These are phyloP conservation scores for Dryobota labecula DNA, from an alignment of 2,888 invertebrate genomes.

Conservation along the genomic window DNA sequence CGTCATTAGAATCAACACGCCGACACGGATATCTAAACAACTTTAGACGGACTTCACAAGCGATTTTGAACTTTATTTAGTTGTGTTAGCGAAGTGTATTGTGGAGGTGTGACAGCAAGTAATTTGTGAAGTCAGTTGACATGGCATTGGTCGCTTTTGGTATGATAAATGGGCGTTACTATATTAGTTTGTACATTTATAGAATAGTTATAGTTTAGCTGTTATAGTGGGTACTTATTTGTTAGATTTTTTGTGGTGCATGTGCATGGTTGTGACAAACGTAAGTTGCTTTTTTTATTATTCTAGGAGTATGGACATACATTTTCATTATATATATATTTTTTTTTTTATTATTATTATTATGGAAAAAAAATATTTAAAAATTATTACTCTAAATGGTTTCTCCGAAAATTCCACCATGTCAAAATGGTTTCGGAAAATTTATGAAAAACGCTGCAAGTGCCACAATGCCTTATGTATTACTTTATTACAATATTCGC, in stretches of 20 bases:
- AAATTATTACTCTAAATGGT: accelerated
- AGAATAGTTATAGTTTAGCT: constrained; percentile 74
- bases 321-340: not conserved
- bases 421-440: not conserved
- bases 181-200: constrained; percentile 78
- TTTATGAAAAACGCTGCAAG: not conserved
- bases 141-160: constrained; percentile 88
- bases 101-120: constrained; percentile 64
- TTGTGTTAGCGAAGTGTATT: constrained; percentile 52
- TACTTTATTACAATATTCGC: not conserved
- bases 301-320: not conserved
- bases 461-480: too few species aligned
- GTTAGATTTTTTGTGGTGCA: constrained; percentile 50
- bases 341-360: too few species aligned
- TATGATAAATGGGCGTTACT: constrained; percentile 87
- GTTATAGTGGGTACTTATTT: constrained; percentile 60
- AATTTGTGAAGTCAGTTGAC: constrained; percentile 76
- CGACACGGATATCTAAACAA: constrained; percentile 65
- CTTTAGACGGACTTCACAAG: constrained; percentile 36
- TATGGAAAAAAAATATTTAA: not conserved
- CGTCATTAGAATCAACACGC: constrained; percentile 70
- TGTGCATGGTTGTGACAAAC: constrained; percentile 28
- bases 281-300: constrained; percentile 43
- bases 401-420: not conserved
- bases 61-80: constrained; percentile 62